Conservation (phyloP, 2,113 vertebrate genomes). For the Ceuthmochares aereus region DNA sequence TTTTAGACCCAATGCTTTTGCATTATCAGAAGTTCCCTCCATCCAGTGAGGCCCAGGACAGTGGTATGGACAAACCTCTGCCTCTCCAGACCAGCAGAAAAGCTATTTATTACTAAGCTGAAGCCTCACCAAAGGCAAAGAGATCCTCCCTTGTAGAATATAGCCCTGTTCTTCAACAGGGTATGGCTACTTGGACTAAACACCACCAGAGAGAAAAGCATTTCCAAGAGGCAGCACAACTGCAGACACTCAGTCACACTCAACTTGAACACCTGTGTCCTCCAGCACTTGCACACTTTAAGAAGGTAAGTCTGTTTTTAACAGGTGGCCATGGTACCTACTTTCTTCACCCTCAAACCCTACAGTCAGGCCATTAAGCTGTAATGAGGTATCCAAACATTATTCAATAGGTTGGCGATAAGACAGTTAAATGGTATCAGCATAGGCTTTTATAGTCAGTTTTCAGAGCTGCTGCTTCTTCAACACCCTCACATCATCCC, state of each 20-base stretch:
- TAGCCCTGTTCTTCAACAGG: neutral
- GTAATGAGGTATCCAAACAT: neutral
- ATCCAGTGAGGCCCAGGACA: rapidly evolving
- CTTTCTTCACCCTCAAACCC: neutral
- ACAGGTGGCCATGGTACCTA: neutral
- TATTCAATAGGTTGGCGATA: neutral
- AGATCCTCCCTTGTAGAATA: neutral
- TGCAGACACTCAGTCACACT: neutral
- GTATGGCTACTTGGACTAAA: neutral
- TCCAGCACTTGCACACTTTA: neutral
- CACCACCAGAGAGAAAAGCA: neutral
- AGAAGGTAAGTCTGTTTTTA: neutral
- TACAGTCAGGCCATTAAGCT: neutral
- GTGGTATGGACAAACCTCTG: rapidly evolving
- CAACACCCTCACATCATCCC: rapidly evolving
- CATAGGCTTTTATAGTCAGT: neutral
- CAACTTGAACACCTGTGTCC: neutral
- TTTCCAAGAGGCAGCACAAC: neutral
- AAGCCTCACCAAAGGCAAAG: neutral
- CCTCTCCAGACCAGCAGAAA: neutral
- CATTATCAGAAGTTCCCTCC: neutral
- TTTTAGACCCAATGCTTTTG: neutral
- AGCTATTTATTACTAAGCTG: neutral
- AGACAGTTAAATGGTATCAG: neutral
- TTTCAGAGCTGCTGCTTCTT: neutral